phyloP scores from a whole-genome alignment of 2,888 invertebrate genomes.

The Platycnemis pennipes region DNA sequence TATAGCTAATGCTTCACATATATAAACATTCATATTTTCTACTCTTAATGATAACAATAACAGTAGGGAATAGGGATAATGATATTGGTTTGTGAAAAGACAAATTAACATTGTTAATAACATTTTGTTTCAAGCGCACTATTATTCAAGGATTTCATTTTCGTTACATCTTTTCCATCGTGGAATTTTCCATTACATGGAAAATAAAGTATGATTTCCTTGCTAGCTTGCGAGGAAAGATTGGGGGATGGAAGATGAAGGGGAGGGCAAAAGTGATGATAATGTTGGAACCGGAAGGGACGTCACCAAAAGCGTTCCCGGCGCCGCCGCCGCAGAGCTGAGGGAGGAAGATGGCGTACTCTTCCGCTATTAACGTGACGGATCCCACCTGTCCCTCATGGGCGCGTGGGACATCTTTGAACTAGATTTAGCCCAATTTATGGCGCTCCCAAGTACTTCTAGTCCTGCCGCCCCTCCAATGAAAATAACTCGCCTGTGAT shows the following conservation, averaged over 20 bases:
- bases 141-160: no score
- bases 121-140: no score
- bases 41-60: no score
- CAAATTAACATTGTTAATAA: no score
- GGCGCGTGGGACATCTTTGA: not conserved
- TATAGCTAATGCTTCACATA: no score
- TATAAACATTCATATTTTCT: no score
- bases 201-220: no score
- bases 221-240: no score
- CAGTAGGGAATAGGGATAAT: no score
- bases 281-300: not conserved
- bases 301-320: not conserved
- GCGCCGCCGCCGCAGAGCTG: not conserved
- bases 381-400: not conserved
- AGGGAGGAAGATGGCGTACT: not conserved
- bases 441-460: not conserved
- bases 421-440: not conserved
- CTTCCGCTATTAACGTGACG: constrained; percentile 6
- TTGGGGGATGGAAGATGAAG: not conserved
- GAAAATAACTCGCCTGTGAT: not conserved
- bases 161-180: no score
- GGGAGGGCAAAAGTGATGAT: not conserved
- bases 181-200: no score
- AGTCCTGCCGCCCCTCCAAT: not conserved
- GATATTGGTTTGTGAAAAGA: no score